Conservation (phyloP, 2,113 vertebrate species). For the Nycticorax nycticorax region DNA sequence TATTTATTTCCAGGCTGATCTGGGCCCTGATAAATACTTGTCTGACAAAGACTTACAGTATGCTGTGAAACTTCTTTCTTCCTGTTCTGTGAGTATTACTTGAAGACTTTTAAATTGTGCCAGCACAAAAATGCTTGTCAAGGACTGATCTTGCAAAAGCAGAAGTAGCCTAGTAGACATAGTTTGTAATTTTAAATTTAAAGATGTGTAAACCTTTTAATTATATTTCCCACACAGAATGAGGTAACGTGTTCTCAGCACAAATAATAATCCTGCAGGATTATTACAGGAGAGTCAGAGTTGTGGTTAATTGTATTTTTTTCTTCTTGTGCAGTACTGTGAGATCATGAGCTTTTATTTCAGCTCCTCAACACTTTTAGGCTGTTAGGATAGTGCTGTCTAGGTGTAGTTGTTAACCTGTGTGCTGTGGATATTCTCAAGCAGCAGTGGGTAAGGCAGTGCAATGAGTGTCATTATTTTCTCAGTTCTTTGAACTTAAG, state of each 20-base stretch:
- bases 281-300: neutral
- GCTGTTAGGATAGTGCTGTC: neutral
- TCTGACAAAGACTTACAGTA: constrained; percentile 96
- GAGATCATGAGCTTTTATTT: neutral
- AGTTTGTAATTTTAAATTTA: neutral
- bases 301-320: neutral
- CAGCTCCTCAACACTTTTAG: neutral
- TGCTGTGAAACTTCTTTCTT: constrained; percentile 88
- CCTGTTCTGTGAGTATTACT: constrained; percentile 82
- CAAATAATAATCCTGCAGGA: neutral
- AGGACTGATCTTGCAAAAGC: neutral
- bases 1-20: constrained; percentile 85
- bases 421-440: neutral
- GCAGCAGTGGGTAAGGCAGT: neutral
- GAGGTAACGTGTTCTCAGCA: neutral
- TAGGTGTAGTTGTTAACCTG: neutral
- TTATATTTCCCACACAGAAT: neutral
- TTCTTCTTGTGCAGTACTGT: neutral
- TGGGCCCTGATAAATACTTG: constrained; percentile 95
- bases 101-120: neutral
- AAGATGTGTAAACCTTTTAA: neutral
- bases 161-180: neutral
- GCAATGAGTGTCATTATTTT: neutral
- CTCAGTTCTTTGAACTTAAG: neutral
- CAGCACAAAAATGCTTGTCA: neutral